Conservation (phyloP, 2,113 vertebrate genomes). For the Marmota monax region DNA sequence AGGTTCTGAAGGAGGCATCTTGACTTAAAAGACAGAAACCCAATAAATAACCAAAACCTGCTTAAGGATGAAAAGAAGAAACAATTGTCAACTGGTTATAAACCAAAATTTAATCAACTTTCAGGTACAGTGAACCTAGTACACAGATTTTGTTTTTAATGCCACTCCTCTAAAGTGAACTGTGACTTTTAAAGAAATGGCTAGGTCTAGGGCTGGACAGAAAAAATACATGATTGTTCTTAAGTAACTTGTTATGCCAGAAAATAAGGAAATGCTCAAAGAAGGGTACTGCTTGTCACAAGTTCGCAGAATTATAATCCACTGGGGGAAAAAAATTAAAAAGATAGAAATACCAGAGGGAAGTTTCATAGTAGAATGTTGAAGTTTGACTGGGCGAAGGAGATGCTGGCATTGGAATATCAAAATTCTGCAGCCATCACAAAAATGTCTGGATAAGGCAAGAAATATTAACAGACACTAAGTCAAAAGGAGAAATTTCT, state of each 20-base stretch:
- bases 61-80: conserved; percentile 32
- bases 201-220: neutral
- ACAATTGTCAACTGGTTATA: neutral
- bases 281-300: neutral
- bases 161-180: neutral
- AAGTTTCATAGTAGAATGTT: neutral
- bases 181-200: neutral
- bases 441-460: neutral
- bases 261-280: neutral
- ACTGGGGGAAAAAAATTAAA: neutral
- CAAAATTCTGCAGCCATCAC: neutral
- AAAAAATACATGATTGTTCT: neutral
- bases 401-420: no score
- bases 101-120: neutral
- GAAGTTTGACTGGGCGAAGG: neutral
- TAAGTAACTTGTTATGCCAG: neutral
- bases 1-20: conserved; percentile 12
- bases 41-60: neutral
- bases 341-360: neutral
- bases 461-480: neutral
- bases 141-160: neutral
- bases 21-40: neutral
- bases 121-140: neutral
- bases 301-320: neutral
- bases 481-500: neutral